Evolutionary conservation across 2,888 invertebrate species (phyloP).

Genomic region (Cordilura impudica): DNA sequence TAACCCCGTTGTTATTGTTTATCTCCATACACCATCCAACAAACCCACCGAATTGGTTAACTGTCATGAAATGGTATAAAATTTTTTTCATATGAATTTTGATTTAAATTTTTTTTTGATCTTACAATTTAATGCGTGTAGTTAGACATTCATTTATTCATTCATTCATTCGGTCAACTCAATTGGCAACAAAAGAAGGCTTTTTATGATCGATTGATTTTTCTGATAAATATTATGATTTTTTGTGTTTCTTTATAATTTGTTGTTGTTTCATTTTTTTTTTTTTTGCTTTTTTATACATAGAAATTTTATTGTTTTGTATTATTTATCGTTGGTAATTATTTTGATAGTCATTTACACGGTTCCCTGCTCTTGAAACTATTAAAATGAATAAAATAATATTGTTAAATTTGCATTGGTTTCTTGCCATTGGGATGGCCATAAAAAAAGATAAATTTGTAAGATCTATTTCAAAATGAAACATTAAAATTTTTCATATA

Average conservation of each 20-base stretch:
- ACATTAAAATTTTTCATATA: no score
- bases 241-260: background rate
- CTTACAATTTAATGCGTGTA: conserved; percentile 22
- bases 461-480: no score
- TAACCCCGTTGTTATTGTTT: background rate
- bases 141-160: conserved; percentile 7
- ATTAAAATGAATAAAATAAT: conserved; percentile 17
- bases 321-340: conserved; percentile 14
- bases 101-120: background rate
- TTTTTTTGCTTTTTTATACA: conserved; percentile 9
- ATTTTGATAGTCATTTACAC: conserved; percentile 22
- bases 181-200: conserved; percentile 5
- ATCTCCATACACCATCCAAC: background rate
- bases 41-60: conserved; percentile 8
- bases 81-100: background rate
- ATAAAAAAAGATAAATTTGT: background rate
- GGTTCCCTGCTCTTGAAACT: conserved; percentile 26
- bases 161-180: background rate
- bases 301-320: conserved; percentile 26
- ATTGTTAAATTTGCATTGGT: conserved; percentile 1
- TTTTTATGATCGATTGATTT: conserved; percentile 30
- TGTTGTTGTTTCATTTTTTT: background rate
- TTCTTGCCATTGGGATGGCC: background rate
- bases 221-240: conserved; percentile 4
- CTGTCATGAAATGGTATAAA: background rate